Evolutionary conservation across 2,113 vertebrate genomes (phyloP).

Genomic region (Rissa tridactyla): DNA sequence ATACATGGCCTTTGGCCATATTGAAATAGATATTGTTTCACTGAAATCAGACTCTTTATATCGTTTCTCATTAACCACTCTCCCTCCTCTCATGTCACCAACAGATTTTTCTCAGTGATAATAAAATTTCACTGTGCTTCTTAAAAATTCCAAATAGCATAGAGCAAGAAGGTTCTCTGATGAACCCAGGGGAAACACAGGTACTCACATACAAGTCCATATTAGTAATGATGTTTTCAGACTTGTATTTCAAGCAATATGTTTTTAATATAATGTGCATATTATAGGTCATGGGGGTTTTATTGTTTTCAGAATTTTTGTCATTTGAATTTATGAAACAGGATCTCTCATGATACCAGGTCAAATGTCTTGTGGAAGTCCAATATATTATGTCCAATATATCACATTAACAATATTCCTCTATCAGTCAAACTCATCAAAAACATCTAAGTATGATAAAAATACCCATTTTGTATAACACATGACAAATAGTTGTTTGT

Average conservation of each 20-base stretch:
- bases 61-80: neutral
- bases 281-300: neutral
- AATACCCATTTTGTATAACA: neutral
- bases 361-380: neutral
- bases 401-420: neutral
- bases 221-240: neutral
- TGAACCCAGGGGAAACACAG: neutral
- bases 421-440: neutral
- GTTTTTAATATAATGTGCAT: neutral
- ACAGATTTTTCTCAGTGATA: neutral
- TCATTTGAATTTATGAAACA: neutral
- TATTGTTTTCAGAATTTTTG: neutral
- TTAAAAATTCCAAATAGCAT: neutral
- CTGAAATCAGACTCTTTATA: neutral
- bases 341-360: neutral
- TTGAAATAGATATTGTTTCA: neutral
- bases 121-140: neutral
- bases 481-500: neutral
- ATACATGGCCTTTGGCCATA: neutral
- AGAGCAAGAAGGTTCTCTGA: neutral
- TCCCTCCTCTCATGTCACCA: neutral
- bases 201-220: neutral
- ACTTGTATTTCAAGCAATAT: neutral
- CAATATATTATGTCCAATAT: neutral
- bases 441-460: neutral